These are phyloP conservation scores for Mionectes macconnelli DNA, from an alignment of 2,113 vertebrate genomes.

Conservation along the genomic window DNA sequence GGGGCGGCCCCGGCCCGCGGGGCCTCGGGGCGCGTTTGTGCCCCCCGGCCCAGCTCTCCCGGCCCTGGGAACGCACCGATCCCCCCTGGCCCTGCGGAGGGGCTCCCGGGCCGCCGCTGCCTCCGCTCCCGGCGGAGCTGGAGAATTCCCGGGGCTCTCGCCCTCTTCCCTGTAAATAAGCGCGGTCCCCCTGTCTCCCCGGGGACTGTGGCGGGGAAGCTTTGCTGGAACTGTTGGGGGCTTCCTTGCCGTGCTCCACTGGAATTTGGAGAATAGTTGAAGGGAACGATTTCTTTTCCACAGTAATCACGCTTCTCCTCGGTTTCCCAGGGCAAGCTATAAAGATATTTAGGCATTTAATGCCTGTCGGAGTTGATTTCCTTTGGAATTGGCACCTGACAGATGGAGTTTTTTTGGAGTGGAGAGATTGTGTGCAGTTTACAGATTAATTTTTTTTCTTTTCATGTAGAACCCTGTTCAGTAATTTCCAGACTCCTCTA, in stretches of 20 bases:
- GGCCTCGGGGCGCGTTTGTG: not conserved
- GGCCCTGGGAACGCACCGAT: not conserved
- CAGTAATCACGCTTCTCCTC: not conserved
- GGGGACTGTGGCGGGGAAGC: not conserved
- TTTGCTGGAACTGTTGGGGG: not conserved
- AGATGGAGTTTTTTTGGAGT: not conserved
- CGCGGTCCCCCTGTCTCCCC: rapidly evolving
- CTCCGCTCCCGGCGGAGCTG: not conserved
- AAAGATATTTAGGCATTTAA: not conserved
- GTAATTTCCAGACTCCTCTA: not conserved
- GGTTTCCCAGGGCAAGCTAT: not conserved
- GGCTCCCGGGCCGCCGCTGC: not conserved
- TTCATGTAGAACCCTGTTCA: not conserved
- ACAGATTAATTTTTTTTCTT: rapidly evolving
- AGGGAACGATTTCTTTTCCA: rapidly evolving
- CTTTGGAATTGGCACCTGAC: not conserved
- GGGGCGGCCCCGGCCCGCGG: too few species aligned
- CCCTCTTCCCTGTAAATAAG: not conserved
- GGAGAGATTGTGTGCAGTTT: too few species aligned
- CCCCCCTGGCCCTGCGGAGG: not conserved
- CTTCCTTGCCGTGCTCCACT: rapidly evolving
- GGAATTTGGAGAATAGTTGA: not conserved
- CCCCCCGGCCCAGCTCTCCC: too few species aligned
- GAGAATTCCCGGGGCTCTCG: not conserved
- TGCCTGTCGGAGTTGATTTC: not conserved